Percentiles rank a stretch among this genome's conserved stretches.
Conservation (phyloP, 2,888 invertebrate genomes). For the Lepidocyrtoides sp. region DNA sequence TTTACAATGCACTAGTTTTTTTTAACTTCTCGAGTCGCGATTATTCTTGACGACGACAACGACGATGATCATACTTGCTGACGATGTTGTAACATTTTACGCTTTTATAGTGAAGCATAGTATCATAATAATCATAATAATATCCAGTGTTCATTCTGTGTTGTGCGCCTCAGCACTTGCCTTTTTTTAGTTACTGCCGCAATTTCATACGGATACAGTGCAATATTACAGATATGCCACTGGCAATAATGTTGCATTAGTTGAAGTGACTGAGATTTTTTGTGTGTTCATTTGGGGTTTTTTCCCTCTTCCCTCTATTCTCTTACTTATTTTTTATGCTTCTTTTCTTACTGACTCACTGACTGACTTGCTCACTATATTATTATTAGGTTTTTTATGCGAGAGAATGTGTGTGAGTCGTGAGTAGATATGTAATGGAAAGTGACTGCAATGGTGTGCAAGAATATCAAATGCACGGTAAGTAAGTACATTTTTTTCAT, state of each 20-base stretch:
- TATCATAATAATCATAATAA: background rate
- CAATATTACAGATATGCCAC: no score
- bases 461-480: background rate
- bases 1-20: no score
- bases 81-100: background rate
- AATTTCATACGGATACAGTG: no score
- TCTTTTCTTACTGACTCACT: constrained; percentile 31
- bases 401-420: background rate
- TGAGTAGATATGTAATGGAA: background rate
- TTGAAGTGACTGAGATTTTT: constrained; percentile 1
- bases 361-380: background rate
- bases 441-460: background rate
- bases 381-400: constrained; percentile 5
- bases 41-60: background rate
- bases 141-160: no score
- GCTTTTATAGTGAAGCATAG: no score
- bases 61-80: constrained; percentile 1
- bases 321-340: background rate
- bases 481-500: constrained; percentile 5
- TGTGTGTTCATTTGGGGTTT: background rate
- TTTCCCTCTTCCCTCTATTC: background rate
- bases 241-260: background rate
- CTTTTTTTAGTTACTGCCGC: no score
- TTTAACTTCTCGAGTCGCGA: no score
- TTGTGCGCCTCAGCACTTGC: background rate